Base-by-base conservation (phyloP, 1,140 invertebrate species). In the Vanessa tameamea region DNA sequence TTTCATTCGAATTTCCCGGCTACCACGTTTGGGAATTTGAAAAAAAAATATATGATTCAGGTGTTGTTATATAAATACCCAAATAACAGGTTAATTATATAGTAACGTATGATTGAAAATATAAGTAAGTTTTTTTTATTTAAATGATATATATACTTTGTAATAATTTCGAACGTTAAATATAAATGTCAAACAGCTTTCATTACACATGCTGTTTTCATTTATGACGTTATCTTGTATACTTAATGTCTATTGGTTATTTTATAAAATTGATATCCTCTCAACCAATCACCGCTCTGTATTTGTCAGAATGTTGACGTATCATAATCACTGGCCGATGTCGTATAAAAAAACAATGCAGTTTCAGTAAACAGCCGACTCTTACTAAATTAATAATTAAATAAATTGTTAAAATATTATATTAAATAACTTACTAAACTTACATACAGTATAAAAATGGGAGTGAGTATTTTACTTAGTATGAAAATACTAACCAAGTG, bases 1-100 rank as follows among this genome's bases (percentile, higher is more conserved):
- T 72, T 51, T 57, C 47, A 78, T 89, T 86, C 82, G 65, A 90
- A 88, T 82, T 87, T 86, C 82, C 82, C 86, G 86, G 80, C 57
- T 64, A 65, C 55, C 51, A 26, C 78, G 75, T 79, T 68, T 55
- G 67, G 64, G 66, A 82, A 71, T 57, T 37, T 70, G 57, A 50
- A 23, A 23, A 65, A 16, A n/a, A 68, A 57, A 15, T 11, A 55
- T 16, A 13, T 15, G 43, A 51, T 50, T 12, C 8, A 31, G 50
- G 47, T 47, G 47, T 23, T 23, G 23, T 66, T 65, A 59, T 31
- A 59, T 11, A 59, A 26, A 26, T 5, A 13, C 3, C 0, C 0
- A 26, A 14, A 5, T n/a, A 14, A 31, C 3, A 31, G 3, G 1
- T 13, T 26, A 26, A 13, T 59, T 12, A 26, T 26, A 26, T 59